Base-by-base conservation (phyloP, 1,140 invertebrate genomes). In the Nymphalis io region DNA sequence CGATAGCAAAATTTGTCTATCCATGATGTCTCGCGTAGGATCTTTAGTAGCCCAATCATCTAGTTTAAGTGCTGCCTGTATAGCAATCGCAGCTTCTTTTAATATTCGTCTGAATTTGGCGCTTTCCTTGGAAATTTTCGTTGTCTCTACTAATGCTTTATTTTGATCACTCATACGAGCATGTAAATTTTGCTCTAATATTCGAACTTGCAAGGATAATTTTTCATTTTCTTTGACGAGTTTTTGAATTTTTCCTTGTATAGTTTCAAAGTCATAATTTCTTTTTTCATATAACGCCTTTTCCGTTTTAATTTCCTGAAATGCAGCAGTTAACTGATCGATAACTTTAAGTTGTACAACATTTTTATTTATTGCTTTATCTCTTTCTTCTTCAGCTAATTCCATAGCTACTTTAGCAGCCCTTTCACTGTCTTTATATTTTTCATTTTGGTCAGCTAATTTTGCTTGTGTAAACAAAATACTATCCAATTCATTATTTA, bases 401-500 rank as follows among this genome's bases (percentile, higher is more conserved):
- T 91, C 83, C 64, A 89, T 82, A 21, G 86, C 80, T 16, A 90
- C 67, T 10, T 76, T 73, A 60, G 90, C 86, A 53, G 79, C 75
- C 73, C 73, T 84, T 80, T 93, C 92, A 68, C 79, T 92, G 61
- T 89, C 87, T 78, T 93, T 93, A 44, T 91, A 91, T 60, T 89
- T 91, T 42, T 91, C 90, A 70, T 94, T 92, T 74, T 93, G 88
- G 16, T 91, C 83, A 8, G 85, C 81, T 79, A 94, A 88, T 39
- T 93, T 92, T 21, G 93, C 88, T 73, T 95, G 95, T 1, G 93
- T 92, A 51, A 91, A 85, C 33, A 96, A 88, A 80, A 96, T 93
- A 48, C 80, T 85, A 74, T 96, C 94, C 5, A 96, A 85, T 88
- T 97, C 96, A 77, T 95, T 95, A 84, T 96, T 96, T 11, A 97